Percentiles rank a stretch among this genome's conserved stretches.
Evolutionary conservation across 2,113 vertebrate species (phyloP).

Genomic region (Antechinus flavipes): DNA sequence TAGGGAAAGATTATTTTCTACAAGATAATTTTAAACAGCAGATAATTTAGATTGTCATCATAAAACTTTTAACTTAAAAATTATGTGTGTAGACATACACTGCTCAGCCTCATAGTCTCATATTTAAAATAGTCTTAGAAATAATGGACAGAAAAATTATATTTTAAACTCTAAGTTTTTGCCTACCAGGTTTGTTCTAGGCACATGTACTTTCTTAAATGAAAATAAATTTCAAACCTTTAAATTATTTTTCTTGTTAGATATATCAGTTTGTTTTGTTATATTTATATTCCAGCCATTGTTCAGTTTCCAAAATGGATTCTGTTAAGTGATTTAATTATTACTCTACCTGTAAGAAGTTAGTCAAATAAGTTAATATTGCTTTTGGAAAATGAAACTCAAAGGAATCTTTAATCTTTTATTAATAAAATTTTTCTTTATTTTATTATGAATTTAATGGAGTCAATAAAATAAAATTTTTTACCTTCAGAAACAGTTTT

Average conservation of each 20-base stretch:
- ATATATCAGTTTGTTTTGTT: not conserved
- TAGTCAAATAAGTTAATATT: not conserved
- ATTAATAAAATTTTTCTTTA: not conserved
- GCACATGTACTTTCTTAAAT: constrained; percentile 5
- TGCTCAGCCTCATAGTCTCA: not conserved
- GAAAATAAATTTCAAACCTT: constrained; percentile 47
- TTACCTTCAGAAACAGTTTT: not conserved
- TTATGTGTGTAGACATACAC: no score
- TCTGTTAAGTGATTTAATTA: not conserved
- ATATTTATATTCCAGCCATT: not conserved
- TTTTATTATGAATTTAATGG: not conserved
- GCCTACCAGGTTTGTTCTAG: not conserved
- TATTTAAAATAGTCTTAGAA: not conserved
- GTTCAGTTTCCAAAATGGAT: constrained; percentile 9
- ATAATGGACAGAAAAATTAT: not conserved
- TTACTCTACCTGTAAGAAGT: not conserved
- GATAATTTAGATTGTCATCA: constrained; percentile 23
- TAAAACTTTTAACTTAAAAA: not conserved
- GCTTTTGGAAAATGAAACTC: not conserved
- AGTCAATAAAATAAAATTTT: not conserved
- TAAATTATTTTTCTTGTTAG: constrained; percentile 38
- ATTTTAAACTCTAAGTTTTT: not conserved
- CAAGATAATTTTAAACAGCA: not conserved
- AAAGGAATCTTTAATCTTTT: not conserved
- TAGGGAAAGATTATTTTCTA: constrained; percentile 48